Evolutionary conservation across 2,888 invertebrate species (phyloP).

Genomic region (Lasioglossum villosulum): DNA sequence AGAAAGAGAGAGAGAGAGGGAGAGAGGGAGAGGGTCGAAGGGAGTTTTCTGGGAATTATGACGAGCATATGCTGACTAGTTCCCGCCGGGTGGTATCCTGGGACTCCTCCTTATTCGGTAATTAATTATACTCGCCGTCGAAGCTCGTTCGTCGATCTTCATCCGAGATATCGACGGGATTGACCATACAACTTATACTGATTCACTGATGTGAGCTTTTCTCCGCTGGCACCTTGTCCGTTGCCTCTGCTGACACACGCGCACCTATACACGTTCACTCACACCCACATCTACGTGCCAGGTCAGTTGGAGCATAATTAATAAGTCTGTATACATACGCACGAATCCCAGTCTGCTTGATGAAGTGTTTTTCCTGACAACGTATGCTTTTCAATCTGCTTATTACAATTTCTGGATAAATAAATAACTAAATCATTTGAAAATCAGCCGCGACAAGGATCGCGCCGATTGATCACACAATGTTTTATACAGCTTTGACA

Average conservation of each 20-base stretch:
- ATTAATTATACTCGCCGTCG: constrained; percentile 80
- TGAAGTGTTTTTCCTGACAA: constrained; percentile 20
- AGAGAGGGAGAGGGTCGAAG: constrained; percentile 27
- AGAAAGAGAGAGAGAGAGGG: background rate
- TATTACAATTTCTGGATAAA: constrained; percentile 2
- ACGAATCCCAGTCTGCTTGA: constrained; percentile 5
- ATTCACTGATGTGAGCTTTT: constrained; percentile 66
- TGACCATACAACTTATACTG: constrained; percentile 64
- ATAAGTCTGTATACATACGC: constrained; percentile 21
- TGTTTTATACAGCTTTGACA: background rate
- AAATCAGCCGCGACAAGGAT: background rate
- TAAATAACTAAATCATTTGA: background rate
- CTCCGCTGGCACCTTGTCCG: constrained; percentile 48
- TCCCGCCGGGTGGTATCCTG: constrained; percentile 78
- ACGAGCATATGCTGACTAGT: constrained; percentile 78
- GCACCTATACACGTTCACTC: background rate
- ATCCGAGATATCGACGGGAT: constrained; percentile 74
- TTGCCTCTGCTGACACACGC: constrained; percentile 22
- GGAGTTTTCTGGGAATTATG: constrained; percentile 76
- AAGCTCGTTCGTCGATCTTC: constrained; percentile 79
- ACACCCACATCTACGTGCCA: constrained; percentile 5
- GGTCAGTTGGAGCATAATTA: constrained; percentile 50
- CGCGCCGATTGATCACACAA: background rate
- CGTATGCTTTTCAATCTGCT: background rate
- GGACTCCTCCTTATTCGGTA: constrained; percentile 76